Evolutionary conservation across 2,113 vertebrate genomes (phyloP).

Genomic region (Regulus satrapa): DNA sequence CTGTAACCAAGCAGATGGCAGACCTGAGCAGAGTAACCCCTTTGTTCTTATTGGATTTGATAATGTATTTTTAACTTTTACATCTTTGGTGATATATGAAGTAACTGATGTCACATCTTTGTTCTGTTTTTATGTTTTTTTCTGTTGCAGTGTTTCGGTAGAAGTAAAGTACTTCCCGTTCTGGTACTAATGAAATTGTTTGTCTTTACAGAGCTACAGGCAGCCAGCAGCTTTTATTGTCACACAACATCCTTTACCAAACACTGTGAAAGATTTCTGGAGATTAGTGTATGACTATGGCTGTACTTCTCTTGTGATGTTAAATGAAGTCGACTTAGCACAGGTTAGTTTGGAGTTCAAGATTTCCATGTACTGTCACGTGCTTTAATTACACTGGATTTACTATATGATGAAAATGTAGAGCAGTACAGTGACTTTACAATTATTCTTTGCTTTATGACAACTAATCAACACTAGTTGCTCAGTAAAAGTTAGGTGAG

Average conservation of each 20-base stretch:
- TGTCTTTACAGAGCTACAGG: slow-evolving; percentile 89
- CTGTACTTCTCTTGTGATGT: slow-evolving; percentile 96
- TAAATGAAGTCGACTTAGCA: slow-evolving; percentile 95
- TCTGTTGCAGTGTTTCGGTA: neutral
- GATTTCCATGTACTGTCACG: rapidly evolving
- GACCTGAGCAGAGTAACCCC: neutral
- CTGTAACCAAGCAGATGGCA: neutral
- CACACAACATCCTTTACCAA: slow-evolving; percentile 96
- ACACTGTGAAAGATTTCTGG: slow-evolving; percentile 99
- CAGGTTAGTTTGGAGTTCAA: slow-evolving; percentile 77
- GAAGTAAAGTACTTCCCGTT: neutral
- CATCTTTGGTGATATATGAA: neutral
- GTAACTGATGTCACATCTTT: neutral
- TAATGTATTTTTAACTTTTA: neutral
- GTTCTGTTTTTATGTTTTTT: neutral
- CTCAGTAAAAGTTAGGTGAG: neutral
- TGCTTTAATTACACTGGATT: neutral
- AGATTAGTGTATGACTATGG: slow-evolving; percentile 98
- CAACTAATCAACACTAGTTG: neutral
- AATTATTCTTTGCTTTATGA: neutral
- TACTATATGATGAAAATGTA: neutral
- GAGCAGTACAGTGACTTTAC: neutral
- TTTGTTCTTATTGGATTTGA: neutral
- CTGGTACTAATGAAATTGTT: neutral
- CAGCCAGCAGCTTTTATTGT: slow-evolving; percentile 98